phyloP scores from a whole-genome alignment of 2,113 vertebrate species.

The Dolichallabes microphthalmus region DNA sequence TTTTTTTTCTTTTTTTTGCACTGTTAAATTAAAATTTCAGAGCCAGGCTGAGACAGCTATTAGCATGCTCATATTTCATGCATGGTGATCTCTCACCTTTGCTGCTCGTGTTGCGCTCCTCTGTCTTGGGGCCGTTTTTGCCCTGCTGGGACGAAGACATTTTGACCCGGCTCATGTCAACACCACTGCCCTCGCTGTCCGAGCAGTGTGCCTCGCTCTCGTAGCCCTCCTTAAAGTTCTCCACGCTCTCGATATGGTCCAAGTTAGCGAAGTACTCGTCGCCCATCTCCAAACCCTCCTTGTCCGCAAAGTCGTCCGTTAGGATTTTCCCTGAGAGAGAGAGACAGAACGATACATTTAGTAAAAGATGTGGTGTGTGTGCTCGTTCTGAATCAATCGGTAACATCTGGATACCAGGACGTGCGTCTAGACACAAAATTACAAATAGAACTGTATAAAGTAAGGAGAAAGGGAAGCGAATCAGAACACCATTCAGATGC shows the following conservation, averaged over 20 bases:
- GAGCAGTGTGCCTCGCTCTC: constrained; percentile 93
- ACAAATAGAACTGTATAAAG: neutral
- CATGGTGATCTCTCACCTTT: constrained; percentile 43
- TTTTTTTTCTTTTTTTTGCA: too few relatives aligned
- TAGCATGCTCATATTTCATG: neutral
- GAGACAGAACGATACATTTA: neutral
- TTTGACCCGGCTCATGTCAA: constrained; percentile 81
- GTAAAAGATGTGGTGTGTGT: neutral
- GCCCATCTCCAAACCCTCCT: constrained; percentile 95
- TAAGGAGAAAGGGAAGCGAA: neutral
- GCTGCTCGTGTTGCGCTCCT: constrained; percentile 51
- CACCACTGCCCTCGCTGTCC: constrained; percentile 90
- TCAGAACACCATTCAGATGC: neutral
- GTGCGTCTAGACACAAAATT: neutral
- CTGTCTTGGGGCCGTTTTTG: constrained; percentile 57
- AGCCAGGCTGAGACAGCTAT: neutral
- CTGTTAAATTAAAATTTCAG: neutral
- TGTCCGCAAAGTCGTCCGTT: constrained; percentile 95
- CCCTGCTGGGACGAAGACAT: constrained; percentile 59
- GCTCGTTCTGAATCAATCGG: too few relatives aligned
- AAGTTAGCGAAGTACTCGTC: constrained; percentile 97
- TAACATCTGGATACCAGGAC: neutral
- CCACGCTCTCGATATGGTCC: constrained; percentile 97
- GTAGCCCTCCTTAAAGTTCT: constrained; percentile 97
- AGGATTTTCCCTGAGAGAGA: constrained; percentile 86